These are phyloP conservation scores for Calliopsis andreniformis DNA, from an alignment of 1,140 invertebrate genomes.

Conservation along the genomic window DNA sequence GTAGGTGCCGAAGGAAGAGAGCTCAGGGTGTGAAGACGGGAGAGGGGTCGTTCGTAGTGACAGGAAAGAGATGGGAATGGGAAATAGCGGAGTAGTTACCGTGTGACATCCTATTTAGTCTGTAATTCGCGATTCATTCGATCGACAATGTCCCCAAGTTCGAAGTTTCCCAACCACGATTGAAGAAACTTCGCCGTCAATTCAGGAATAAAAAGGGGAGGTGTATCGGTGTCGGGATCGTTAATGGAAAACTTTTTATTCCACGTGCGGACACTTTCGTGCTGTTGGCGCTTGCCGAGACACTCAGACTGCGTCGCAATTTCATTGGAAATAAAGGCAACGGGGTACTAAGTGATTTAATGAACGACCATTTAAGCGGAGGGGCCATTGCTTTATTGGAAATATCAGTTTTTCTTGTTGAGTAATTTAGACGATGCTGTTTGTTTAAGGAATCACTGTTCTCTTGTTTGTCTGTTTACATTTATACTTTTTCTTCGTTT, in stretches of 20 bases:
- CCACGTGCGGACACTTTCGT: too few species aligned
- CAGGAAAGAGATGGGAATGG: slow-evolving; percentile 27
- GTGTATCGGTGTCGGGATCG: not conserved
- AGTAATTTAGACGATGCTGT: slow-evolving; percentile 14
- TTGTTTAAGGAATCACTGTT: not conserved
- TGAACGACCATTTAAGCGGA: slow-evolving; percentile 3
- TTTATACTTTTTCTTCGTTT: too few species aligned
- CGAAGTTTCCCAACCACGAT: slow-evolving; percentile 2
- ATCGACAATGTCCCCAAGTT: not conserved
- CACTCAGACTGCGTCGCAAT: not conserved
- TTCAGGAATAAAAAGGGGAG: not conserved
- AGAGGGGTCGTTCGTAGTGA: not conserved
- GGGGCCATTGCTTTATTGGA: slow-evolving; percentile 4
- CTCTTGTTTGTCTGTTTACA: not conserved
- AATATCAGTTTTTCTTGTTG: slow-evolving; percentile 12
- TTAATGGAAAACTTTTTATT: slow-evolving; percentile 4
- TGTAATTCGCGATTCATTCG: slow-evolving; percentile 61
- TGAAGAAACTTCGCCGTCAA: slow-evolving; percentile 1
- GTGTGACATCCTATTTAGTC: slow-evolving; percentile 68
- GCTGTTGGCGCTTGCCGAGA: not conserved
- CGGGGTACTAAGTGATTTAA: slow-evolving; percentile 14
- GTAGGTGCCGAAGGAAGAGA: too few species aligned
- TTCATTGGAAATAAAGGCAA: slow-evolving; percentile 23
- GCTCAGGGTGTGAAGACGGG: slow-evolving; percentile 20
- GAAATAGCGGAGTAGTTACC: slow-evolving; percentile 48